Evolutionary conservation across 2,113 vertebrate species (phyloP), one percentile per base, ranked within the genome.

Genomic region (Copsychus sechellarum): DNA sequence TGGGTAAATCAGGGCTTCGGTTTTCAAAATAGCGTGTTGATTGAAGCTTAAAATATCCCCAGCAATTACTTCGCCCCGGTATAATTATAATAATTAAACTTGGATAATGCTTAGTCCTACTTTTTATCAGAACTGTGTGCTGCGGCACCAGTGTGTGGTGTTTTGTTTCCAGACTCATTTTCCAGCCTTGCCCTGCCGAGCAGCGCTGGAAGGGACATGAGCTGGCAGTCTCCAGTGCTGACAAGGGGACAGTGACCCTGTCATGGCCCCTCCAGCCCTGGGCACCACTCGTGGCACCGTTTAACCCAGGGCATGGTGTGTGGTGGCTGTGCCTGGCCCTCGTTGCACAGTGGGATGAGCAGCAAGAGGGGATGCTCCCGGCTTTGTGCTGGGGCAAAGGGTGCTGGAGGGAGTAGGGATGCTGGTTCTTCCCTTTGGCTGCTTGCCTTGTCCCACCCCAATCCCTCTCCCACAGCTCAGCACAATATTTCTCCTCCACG

Each of bases 341-440:
- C 1, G 0, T 28, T 6, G 4, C 7, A 0, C 0, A 2, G 66
- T 0, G 0, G 48, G 48, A 18, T 0, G 1, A 58, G 50, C 36
- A 28, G 81, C 45, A 24, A 33, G 8, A 70, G 50, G 33, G 34
- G 82, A 79, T 31, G 89, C 74, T 86, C 33, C 86, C 0, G 3
- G 65, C 79, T 74, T 58, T 1, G 1, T 5, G 51, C 65, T 2
- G 7, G 48, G 24, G 16, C 1, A 2, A 19, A 15, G 13, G 50
- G 28, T 28, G 62, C 66, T 10, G 70, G 60, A 51, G 23, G 34
- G 51, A 40, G 24, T 13, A 43, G 56, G 50, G 26, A 29, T 5
- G 77, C n/a, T 25, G 54, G 31, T 57, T 53, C 53, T 76, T n/a
- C 64, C 50, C 77, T 69, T 33, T 9, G 82, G 79, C 92, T 71